These are phyloP conservation scores for Drosophila baimaii DNA, from an alignment of 1,140 invertebrate genomes.

Conservation along the genomic window DNA sequence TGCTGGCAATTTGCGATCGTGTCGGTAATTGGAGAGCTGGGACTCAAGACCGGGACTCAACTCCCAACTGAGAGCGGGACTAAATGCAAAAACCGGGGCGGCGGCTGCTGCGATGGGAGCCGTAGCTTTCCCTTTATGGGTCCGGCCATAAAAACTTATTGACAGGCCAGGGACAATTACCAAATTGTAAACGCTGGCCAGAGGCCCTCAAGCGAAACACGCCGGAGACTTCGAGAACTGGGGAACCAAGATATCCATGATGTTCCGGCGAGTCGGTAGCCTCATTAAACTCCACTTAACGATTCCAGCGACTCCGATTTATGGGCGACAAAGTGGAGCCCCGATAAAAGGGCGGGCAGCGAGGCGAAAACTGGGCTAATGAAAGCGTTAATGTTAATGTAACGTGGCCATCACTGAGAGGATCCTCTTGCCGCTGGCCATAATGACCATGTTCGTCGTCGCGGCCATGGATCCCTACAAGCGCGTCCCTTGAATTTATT, in stretches of 20 bases:
- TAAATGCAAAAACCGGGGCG: slow-evolving; percentile 13
- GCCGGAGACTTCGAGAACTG: slow-evolving; percentile 28
- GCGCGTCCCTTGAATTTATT: slow-evolving; percentile 55
- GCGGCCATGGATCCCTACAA: slow-evolving; percentile 25
- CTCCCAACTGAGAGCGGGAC: slow-evolving; percentile 19
- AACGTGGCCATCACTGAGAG: slow-evolving; percentile 18
- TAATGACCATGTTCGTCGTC: slow-evolving; percentile 25
- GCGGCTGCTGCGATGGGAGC: slow-evolving; percentile 24
- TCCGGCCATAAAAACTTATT: slow-evolving; percentile 72
- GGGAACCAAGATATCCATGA: slow-evolving; percentile 5
- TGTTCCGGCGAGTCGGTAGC: slow-evolving; percentile 16
- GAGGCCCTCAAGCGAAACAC: slow-evolving; percentile 60
- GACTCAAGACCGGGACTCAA: slow-evolving; percentile 19
- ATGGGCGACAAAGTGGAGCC: slow-evolving; percentile 65
- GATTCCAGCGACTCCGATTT: slow-evolving; percentile 65
- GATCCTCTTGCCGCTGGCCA: slow-evolving; percentile 16
- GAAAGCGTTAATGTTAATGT: slow-evolving; percentile 77
- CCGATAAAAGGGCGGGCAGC: slow-evolving; percentile 57
- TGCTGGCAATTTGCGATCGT: slow-evolving; percentile 64
- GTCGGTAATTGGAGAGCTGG: slow-evolving; percentile 63
- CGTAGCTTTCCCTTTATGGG: slow-evolving; percentile 58
- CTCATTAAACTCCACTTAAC: slow-evolving; percentile 78
- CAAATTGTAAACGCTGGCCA: slow-evolving; percentile 69
- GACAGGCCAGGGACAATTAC: slow-evolving; percentile 74
- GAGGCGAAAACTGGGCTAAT: slow-evolving; percentile 73